These are phyloP conservation scores for Cephus pulcher DNA, from an alignment of 2,888 invertebrate genomes.

Conservation along the genomic window DNA sequence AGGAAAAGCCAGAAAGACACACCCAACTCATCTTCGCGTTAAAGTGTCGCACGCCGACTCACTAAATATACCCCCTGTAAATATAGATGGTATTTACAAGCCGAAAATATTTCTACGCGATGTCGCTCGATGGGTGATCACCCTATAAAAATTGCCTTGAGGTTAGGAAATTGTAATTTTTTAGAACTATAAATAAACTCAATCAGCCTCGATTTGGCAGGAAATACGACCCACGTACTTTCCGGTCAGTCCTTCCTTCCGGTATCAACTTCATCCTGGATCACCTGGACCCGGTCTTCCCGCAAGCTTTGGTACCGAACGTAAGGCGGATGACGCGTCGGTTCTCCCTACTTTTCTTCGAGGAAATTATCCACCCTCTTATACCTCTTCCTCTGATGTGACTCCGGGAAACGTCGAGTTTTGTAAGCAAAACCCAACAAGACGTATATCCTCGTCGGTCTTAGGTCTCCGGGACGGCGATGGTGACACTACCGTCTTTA, in stretches of 20 bases:
- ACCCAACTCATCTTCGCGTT: slow-evolving; percentile 58
- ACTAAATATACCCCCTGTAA: slow-evolving; percentile 61
- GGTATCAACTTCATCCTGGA: neutral
- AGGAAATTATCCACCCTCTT: slow-evolving; percentile 17
- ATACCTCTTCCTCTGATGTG: neutral
- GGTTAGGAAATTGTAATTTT: slow-evolving; percentile 5
- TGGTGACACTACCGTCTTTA: slow-evolving; percentile 1
- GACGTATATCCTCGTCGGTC: slow-evolving; percentile 13
- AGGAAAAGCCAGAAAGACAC: slow-evolving; percentile 40
- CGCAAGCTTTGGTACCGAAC: neutral
- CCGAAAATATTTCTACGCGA: slow-evolving; percentile 51
- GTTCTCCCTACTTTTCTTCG: neutral
- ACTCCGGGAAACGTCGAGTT: slow-evolving; percentile 13
- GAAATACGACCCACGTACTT: neutral
- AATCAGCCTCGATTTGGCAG: neutral
- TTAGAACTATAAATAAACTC: neutral
- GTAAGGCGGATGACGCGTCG: neutral
- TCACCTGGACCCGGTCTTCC: neutral
- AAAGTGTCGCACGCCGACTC: slow-evolving; percentile 54
- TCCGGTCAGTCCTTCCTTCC: neutral
- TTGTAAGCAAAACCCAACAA: slow-evolving; percentile 21
- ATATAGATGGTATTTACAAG: slow-evolving; percentile 64
- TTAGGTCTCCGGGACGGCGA: neutral
- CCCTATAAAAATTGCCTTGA: neutral
- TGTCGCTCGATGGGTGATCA: slow-evolving; percentile 14